Evolutionary conservation across 2,888 invertebrate species (phyloP), one percentile per base, ranked within the genome.

Genomic region (Epinotia ramella): DNA sequence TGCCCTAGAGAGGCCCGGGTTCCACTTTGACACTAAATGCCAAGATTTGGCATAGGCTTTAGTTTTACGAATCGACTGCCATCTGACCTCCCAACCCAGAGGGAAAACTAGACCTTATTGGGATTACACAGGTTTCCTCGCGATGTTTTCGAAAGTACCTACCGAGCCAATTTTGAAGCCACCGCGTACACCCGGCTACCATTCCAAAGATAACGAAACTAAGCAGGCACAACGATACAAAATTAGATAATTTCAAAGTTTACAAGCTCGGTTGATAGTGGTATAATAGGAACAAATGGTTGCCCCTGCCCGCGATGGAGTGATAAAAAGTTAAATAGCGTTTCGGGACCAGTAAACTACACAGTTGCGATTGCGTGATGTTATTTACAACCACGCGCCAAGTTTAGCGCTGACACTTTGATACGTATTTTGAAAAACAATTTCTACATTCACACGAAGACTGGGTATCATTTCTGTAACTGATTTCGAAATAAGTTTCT

Each of bases 241-340:
- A 44, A 63, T 68, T 67, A 73, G 60, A 56, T 68, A 62, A 67
- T 68, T 73, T 56, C 53, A 20, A 65, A 74, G 57, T 64, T 65
- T 62, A 60, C 67, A 57, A 49, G 57, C 56, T 9, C 53, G 18
- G 44, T 49, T 70, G 53, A 62, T 62, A 28, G 70, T 49, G 18
- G 46, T 44, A 28, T 53, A 70, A 57, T 59, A 40, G 9, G 40
- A 7, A 66, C 24, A 70, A 70, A 75, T 75, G 70, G 59, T 49
- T 70, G 64, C 69, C 82, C 80, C 81, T 80, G 80, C 83, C n/a
- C 16, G 53, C 82, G 80, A 82, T 84, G 80, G 79, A 84, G 83
- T 87, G 85, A 87, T 87, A 82, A 85, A 57, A 91, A 91, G 84
- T 91, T 89, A 87, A 89, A 89, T 89, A 89, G 85, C 84, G 81